These are phyloP conservation scores for Trialeurodes vaporariorum DNA, from an alignment of 1,140 invertebrate species.

Conservation along the genomic window DNA sequence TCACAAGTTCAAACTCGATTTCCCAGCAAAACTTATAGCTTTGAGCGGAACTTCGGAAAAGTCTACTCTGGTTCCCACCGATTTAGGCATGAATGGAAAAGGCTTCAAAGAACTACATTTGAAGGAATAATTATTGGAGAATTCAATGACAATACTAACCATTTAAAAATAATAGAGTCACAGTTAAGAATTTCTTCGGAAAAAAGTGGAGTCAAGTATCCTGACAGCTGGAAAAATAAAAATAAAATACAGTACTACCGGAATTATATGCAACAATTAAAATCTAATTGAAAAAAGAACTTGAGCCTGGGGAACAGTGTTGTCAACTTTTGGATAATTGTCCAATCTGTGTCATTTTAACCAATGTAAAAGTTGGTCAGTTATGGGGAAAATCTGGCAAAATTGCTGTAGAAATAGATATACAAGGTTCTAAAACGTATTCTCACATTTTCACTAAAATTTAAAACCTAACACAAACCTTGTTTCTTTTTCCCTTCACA, in stretches of 20 bases:
- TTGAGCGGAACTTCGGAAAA: too few relatives aligned
- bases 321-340: too few relatives aligned
- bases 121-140: neutral
- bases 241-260: neutral
- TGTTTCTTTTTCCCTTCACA: neutral
- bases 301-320: too few relatives aligned
- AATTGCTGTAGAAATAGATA: neutral
- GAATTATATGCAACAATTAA: neutral
- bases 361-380: too few relatives aligned
- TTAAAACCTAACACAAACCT: neutral
- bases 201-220: neutral
- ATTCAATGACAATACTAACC: neutral
- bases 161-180: neutral
- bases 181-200: neutral
- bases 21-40: too few relatives aligned
- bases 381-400: neutral
- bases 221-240: neutral
- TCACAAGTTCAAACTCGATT: too few relatives aligned
- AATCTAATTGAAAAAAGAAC: neutral
- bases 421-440: neutral
- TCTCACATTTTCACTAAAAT: neutral
- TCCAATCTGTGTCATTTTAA: too few relatives aligned
- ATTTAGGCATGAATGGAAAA: neutral
- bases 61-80: neutral
- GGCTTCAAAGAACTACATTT: neutral